Evolutionary conservation across 2,888 invertebrate genomes (phyloP).

Genomic region (Sinohyriopsis cumingii): DNA sequence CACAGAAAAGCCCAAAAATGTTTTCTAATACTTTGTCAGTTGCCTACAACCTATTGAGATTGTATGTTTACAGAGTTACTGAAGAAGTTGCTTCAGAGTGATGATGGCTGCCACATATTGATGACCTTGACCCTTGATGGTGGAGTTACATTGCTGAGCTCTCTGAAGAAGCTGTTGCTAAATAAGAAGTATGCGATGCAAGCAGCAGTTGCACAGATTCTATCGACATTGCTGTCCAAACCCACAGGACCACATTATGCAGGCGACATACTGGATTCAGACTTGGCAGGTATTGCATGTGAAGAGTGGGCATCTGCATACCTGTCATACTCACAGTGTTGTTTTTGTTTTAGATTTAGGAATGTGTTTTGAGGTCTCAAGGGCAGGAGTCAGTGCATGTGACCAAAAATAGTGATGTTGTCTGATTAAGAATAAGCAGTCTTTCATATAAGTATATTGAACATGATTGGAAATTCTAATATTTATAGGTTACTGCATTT

Average conservation of each 20-base stretch:
- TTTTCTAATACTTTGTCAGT: too few relatives aligned
- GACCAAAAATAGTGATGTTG: too few relatives aligned
- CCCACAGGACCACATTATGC: constrained; percentile 22
- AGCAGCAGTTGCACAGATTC: constrained; percentile 36
- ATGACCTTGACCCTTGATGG: constrained; percentile 31
- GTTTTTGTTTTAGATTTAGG: not conserved
- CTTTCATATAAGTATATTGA: too few relatives aligned
- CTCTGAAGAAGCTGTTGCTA: constrained; percentile 43
- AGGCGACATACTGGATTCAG: constrained; percentile 37
- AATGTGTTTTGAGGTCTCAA: not conserved
- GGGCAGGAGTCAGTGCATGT: too few relatives aligned
- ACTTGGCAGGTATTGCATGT: constrained; percentile 37
- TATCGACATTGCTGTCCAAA: constrained; percentile 27
- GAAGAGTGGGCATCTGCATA: not conserved
- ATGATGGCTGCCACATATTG: constrained; percentile 22
- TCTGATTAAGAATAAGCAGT: too few relatives aligned
- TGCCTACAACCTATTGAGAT: too few relatives aligned
- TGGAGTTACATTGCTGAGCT: constrained; percentile 27
- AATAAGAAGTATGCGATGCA: constrained; percentile 37
- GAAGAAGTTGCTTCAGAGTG: constrained; percentile 31
- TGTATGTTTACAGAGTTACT: constrained; percentile 34
- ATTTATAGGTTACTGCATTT: too few relatives aligned
- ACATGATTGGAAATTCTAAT: too few relatives aligned
- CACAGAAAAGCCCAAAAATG: too few relatives aligned
- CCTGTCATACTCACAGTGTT: not conserved